Evolutionary conservation across 2,888 invertebrate species (phyloP), one percentile per base, ranked within the genome.

Genomic region (Himalopsyche japonica): DNA sequence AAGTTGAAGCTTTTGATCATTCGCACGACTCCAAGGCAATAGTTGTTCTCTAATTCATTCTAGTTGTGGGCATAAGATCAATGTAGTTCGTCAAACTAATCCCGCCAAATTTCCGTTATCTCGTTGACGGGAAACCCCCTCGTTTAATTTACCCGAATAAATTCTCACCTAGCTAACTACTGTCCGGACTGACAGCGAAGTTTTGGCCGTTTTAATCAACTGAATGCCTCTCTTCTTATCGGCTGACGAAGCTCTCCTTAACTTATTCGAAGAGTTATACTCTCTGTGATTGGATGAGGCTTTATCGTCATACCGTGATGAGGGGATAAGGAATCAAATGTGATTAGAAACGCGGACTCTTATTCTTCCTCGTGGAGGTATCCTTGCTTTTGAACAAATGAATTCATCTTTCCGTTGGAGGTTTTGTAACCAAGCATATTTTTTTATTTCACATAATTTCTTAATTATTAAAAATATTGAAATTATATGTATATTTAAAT

Each of bases 191-290:
- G n/a, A 20, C 7, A 57, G 20, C n/a, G 57, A 83, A 83, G 79
- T 83, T 83, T 83, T 64, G 79, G 80, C 80, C 79, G 80, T 83
- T 83, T 79, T 83, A 83, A 83, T 83, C 83, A 83, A 83, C 79
- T 43, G 76, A 80, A 76, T 20, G 57, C 70, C 32, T 8, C 15
- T 8, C 24, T 30, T 24, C 76, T 82, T 64, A 82, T 82, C 76
- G 32, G 76, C 70, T 76, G 82, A 79, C 70, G 20, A 20, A 24
- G 57, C 24, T 20, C 10, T 49, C 49, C n/a, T n/a, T 20, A 15
- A 20, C 57, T 20, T 57, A 20, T 20, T 24, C 10, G 20, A 57
- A 3, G 57, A 57, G 57, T 57, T 57, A 57, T 57, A 15, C 20
- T 20, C 20, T 57, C 12, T 57, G 57, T 24, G 57, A 57, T 57